Evolutionary conservation across 2,113 vertebrate species (phyloP), one percentile per base, ranked within the genome.

Genomic region (Pollimyrus isidori): DNA sequence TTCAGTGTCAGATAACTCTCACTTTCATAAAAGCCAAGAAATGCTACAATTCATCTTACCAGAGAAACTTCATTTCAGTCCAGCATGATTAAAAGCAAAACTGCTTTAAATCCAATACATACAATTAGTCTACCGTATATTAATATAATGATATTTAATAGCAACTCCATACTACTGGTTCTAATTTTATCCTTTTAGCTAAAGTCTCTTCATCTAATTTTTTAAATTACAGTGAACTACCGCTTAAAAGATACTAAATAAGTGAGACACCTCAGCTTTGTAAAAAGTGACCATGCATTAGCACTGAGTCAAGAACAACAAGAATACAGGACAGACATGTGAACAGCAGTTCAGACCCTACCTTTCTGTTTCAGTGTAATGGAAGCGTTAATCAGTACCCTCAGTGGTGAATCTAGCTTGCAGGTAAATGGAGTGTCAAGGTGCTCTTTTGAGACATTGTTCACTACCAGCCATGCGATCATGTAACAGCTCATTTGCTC

Each of bases 391-490:
- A 50, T 76, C 2, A 0, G 4, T n/a, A 0, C 0, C n/a, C 1
- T 0, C 0, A 4, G 1, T 0, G 0, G 2, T 87, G 87, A n/a
- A 0, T 89, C 13, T 80, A 93, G 86, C 89, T 86, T 91, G 48
- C 94, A 94, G 21, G 88, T 92, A 49, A 92, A 94, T 58, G 52
- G 69, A 3, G 17, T 45, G 48, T 88, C 88, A 19, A 94, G 69
- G 69, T 94, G 84, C 2, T 89, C 80, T 6, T 89, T 1, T 35
- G 89, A 89, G 7, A 94, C 50, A 2, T 90, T 84, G 83, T 7
- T 89, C 56, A 94, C 91, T 30, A 93, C 46, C 2, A 94, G 73
- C 89, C 91, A 89, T 48, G 90, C 80, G 0, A 26, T 92, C 1
- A 69, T 48, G 3, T 89, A 58, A 11, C 0, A 15, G 49, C 4